A percentile compares a stretch with the other conserved stretches of the same genome.
These are phyloP conservation scores for Indicator indicator DNA, from an alignment of 2,113 vertebrate species.

Conservation along the genomic window DNA sequence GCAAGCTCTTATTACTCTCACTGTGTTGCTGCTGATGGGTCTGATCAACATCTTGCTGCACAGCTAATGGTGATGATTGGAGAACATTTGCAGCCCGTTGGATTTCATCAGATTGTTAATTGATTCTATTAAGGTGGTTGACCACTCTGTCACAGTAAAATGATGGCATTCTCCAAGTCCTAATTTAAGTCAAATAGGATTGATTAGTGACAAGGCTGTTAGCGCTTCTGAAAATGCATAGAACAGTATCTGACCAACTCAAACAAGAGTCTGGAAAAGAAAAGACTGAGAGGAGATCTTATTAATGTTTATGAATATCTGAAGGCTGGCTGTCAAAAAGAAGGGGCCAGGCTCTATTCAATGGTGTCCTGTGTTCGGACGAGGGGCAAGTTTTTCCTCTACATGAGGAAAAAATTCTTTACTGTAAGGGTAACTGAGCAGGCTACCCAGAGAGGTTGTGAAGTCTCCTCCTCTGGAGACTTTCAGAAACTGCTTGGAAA, in stretches of 20 bases:
- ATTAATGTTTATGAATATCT: too few species aligned
- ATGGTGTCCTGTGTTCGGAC: too few species aligned
- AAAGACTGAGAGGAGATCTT: too few species aligned
- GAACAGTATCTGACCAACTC: not conserved
- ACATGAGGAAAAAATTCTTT: too few species aligned
- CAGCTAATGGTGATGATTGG: not conserved
- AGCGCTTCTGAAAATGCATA: not conserved
- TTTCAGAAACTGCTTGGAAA: too few species aligned
- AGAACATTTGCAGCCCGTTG: conserved; percentile 27
- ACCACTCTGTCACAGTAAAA: not conserved
- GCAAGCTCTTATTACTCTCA: not conserved
- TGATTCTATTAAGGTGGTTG: conserved; percentile 16
- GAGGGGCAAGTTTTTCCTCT: too few species aligned
- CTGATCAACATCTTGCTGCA: conserved; percentile 17
- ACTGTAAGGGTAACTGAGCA: too few species aligned
- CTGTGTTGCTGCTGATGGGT: not conserved
- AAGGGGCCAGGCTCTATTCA: too few species aligned
- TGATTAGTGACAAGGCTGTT: conserved; percentile 19
- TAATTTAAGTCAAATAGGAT: conserved; percentile 7
- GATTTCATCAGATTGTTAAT: conserved; percentile 27
- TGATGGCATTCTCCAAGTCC: not conserved
- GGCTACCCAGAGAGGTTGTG: too few species aligned
- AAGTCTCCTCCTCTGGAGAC: too few species aligned
- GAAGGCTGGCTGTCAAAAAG: too few species aligned
- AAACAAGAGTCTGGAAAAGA: not conserved